Conservation (phyloP, 2,888 invertebrate genomes). For the Rhingia rostrata region DNA sequence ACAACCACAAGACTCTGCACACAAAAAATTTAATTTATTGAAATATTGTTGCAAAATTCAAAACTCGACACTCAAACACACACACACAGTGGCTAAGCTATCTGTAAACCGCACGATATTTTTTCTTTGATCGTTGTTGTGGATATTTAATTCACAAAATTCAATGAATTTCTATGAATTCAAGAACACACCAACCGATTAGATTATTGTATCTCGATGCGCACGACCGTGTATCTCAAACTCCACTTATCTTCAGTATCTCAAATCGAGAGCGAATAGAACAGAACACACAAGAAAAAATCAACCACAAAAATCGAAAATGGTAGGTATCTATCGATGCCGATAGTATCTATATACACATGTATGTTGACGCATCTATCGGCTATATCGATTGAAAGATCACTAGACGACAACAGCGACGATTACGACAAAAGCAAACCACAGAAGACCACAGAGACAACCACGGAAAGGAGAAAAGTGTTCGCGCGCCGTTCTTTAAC, state of each 20-base stretch:
- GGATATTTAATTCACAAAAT: neutral
- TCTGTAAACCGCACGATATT: too few relatives aligned
- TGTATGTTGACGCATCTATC: slow-evolving; percentile 50
- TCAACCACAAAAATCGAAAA: slow-evolving; percentile 17
- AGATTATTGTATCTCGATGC: slow-evolving; percentile 41
- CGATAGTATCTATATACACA: slow-evolving; percentile 44
- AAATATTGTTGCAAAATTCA: slow-evolving; percentile 41
- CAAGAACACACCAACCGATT: slow-evolving; percentile 50
- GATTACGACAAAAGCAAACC: slow-evolving; percentile 13
- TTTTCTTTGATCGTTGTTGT: too few relatives aligned
- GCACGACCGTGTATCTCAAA: slow-evolving; percentile 49
- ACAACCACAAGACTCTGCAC: neutral
- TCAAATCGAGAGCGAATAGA: slow-evolving; percentile 12
- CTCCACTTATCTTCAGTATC: slow-evolving; percentile 64
- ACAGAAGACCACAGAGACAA: slow-evolving; percentile 14
- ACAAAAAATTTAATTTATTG: slow-evolving; percentile 2
- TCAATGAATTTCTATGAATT: slow-evolving; percentile 2
- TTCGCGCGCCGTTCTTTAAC: slow-evolving; percentile 67
- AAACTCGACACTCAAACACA: slow-evolving; percentile 14
- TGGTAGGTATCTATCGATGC: slow-evolving; percentile 40
- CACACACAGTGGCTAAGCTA: neutral
- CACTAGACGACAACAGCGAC: slow-evolving; percentile 19
- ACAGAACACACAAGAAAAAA: neutral
- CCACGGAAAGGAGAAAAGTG: slow-evolving; percentile 46
- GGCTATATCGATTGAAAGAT: slow-evolving; percentile 53